These are phyloP conservation scores for Delichon dasypus DNA, from an alignment of 2,797 vertebrate genomes.

Conservation along the genomic window DNA sequence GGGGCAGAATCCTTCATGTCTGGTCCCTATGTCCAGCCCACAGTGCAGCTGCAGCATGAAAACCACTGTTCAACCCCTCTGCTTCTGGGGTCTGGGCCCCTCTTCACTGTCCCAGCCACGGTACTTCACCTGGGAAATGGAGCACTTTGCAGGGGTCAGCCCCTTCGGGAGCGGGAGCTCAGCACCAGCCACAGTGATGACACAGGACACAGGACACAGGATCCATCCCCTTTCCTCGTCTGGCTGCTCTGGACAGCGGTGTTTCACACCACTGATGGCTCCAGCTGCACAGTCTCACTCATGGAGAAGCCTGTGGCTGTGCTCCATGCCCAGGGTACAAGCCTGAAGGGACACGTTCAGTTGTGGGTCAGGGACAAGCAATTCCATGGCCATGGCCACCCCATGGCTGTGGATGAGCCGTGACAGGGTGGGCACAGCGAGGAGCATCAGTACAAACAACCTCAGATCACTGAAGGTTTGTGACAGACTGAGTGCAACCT, in stretches of 20 bases:
- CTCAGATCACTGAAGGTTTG: not conserved
- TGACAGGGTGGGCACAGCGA: not conserved
- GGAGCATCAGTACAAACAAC: not conserved
- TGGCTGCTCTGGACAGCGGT: not conserved
- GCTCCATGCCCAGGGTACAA: not conserved
- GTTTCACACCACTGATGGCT: not conserved
- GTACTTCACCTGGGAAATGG: not conserved
- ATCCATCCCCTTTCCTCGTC: not conserved
- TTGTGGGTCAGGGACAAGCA: not conserved
- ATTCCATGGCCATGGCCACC: not conserved
- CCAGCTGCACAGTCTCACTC: not conserved
- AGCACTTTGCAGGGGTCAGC: not conserved
- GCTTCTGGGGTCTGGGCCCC: not conserved
- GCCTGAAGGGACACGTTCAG: not conserved
- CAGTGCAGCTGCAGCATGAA: not conserved
- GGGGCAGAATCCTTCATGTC: not conserved
- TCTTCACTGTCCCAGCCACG: not conserved
- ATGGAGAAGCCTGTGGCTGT: not conserved
- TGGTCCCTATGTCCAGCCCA: not conserved
- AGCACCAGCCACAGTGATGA: accelerated
- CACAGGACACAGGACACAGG: no score
- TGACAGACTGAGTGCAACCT: not conserved
- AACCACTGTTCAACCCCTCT: not conserved
- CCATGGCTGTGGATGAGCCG: accelerated
- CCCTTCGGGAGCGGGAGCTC: accelerated